Percentiles rank a stretch among this genome's conserved stretches.
Evolutionary conservation across 2,113 vertebrate species (phyloP).

Genomic region (Sinocyclocheilus rhinocerous): DNA sequence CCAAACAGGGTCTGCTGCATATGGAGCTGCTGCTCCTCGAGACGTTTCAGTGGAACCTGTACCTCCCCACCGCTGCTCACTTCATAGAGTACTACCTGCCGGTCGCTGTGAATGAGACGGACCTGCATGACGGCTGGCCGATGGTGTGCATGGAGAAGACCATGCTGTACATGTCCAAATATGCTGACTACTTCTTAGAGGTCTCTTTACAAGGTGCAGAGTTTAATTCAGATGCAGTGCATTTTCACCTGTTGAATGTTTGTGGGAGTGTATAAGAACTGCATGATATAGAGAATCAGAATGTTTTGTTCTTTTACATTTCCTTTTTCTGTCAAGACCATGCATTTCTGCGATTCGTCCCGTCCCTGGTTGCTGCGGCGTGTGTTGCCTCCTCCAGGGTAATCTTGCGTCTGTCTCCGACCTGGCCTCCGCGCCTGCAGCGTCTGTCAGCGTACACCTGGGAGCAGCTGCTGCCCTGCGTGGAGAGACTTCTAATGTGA

Average conservation of each 20-base stretch:
- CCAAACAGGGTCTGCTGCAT: conserved; percentile 92
- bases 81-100: conserved; percentile 98
- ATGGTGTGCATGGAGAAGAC: conserved; percentile 94
- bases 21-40: conserved; percentile 95
- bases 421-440: conserved; percentile 90
- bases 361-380: conserved; percentile 91
- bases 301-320: conserved; percentile 24
- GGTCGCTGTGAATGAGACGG: conserved; percentile 87
- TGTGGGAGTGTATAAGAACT: not conserved
- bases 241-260: not conserved
- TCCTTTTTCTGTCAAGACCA: conserved; percentile 82
- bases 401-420: conserved; percentile 89
- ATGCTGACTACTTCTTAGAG: conserved; percentile 96
- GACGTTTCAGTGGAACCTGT: conserved; percentile 98
- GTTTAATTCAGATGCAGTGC: not conserved
- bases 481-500: conserved; percentile 90
- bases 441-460: conserved; percentile 88
- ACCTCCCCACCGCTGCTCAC: conserved; percentile 95
- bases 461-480: conserved; percentile 90
- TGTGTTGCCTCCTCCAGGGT: conserved; percentile 93
- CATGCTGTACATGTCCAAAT: conserved; percentile 94
- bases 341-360: conserved; percentile 89
- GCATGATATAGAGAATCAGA: not conserved
- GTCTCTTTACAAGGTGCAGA: conserved; percentile 91
- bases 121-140: conserved; percentile 96